Percentiles rank a stretch among this genome's conserved stretches.
Evolutionary conservation across 2,797 vertebrate genomes (phyloP).

Genomic region (Dromococcyx pavoninus): DNA sequence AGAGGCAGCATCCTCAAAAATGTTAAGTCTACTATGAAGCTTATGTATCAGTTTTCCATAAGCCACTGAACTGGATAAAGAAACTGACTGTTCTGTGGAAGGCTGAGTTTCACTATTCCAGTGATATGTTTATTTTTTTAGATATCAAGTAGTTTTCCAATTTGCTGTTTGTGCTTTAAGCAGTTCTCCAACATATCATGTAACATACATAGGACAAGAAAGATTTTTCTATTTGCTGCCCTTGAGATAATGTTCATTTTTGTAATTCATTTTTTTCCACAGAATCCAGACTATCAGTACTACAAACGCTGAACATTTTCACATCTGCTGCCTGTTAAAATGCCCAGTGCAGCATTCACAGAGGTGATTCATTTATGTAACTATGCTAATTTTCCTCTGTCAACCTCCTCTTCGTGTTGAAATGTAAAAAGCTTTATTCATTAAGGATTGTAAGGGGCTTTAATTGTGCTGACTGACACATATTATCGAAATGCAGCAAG

Average conservation of each 20-base stretch:
- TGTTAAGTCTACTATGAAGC: conserved; percentile 31
- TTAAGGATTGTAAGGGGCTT: neutral
- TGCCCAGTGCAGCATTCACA: neutral
- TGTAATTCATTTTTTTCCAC: neutral
- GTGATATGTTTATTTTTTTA: neutral
- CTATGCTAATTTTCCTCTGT: conserved; percentile 38
- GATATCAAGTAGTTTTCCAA: neutral
- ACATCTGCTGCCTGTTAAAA: neutral
- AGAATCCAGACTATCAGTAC: neutral
- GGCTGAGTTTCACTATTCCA: neutral
- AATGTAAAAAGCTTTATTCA: conserved; percentile 45
- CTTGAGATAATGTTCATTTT: neutral
- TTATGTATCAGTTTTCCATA: neutral
- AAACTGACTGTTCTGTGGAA: neutral
- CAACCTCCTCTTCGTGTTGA: neutral
- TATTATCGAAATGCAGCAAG: neutral
- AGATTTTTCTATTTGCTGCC: neutral
- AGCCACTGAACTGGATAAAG: conserved; percentile 22
- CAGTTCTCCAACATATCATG: neutral
- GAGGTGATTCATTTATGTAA: neutral
- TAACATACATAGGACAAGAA: neutral
- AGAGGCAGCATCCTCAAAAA: neutral
- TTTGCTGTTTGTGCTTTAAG: neutral
- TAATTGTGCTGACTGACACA: neutral
- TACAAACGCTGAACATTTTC: conserved; percentile 2